Evolutionary conservation across 2,888 invertebrate genomes (phyloP).

Genomic region (Drosophila neonasuta): DNA sequence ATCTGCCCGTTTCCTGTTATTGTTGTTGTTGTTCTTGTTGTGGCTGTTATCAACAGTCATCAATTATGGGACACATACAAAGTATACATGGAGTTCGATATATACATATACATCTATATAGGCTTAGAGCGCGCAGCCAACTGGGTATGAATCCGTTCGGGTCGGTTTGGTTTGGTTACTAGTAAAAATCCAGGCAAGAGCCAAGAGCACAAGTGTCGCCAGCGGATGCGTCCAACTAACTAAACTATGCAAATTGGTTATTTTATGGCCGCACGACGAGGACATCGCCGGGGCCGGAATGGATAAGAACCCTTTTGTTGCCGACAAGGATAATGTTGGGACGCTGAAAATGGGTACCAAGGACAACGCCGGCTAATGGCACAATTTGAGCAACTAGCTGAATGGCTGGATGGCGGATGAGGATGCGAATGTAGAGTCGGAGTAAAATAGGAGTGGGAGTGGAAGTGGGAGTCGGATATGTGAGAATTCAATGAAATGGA

Average conservation of each 20-base stretch:
- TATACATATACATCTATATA: constrained; percentile 2
- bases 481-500: constrained; percentile 79
- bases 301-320: constrained; percentile 47
- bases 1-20: constrained; percentile 14
- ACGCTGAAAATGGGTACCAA: constrained; percentile 51
- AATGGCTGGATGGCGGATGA: constrained; percentile 44
- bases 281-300: constrained; percentile 11
- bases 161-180: constrained; percentile 20
- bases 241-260: constrained; percentile 81
- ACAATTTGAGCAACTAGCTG: constrained; percentile 72
- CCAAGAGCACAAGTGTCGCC: constrained; percentile 63
- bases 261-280: constrained; percentile 70
- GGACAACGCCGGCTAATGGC: constrained; percentile 70
- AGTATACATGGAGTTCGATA: not conserved
- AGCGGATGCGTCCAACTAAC: constrained; percentile 79
- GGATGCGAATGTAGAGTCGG: constrained; percentile 55
- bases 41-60: constrained; percentile 62
- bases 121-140: constrained; percentile 11
- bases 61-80: constrained; percentile 52
- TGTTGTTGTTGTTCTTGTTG: constrained; percentile 39
- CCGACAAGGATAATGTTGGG: constrained; percentile 45
- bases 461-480: constrained; percentile 66
- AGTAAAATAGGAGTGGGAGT: constrained; percentile 53
- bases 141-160: not conserved
- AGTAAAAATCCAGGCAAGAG: constrained; percentile 23